Percentiles rank a stretch among this genome's conserved stretches.
phyloP scores from a whole-genome alignment of 2,888 invertebrate genomes.

The Amaurobius ferox region DNA sequence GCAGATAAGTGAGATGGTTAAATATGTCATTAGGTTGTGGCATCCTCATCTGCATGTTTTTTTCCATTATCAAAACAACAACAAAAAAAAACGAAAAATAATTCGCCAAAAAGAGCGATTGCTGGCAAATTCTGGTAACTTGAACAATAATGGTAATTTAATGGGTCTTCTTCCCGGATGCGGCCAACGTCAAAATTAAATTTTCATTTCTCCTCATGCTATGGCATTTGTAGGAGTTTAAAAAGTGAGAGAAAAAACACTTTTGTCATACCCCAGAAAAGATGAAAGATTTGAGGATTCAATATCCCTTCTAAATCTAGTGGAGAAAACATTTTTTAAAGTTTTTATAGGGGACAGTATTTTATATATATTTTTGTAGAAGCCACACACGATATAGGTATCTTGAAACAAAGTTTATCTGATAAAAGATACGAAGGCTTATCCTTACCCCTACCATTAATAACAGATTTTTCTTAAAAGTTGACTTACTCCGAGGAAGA shows the following conservation, averaged over 20 bases:
- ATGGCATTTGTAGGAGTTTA: conserved; percentile 55
- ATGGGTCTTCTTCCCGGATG: conserved; percentile 68
- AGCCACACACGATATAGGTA: neutral
- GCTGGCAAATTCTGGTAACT: conserved; percentile 14
- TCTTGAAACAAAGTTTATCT: conserved; percentile 29
- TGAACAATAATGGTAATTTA: conserved; percentile 67
- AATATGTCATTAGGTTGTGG: too few species aligned
- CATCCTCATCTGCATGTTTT: too few species aligned
- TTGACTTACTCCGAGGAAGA: too few species aligned
- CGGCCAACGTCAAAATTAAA: conserved; percentile 71
- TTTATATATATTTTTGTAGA: conserved; percentile 22
- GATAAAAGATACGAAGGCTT: conserved; percentile 43
- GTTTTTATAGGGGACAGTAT: conserved; percentile 40
- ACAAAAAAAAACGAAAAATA: too few species aligned
- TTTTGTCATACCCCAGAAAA: conserved; percentile 47
- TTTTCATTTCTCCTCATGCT: conserved; percentile 71
- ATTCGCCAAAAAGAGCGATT: conserved; percentile 35
- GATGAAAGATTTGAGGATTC: conserved; percentile 36
- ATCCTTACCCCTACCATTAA: neutral
- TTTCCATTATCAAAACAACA: too few species aligned
- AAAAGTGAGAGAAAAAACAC: conserved; percentile 65
- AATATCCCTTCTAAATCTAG: conserved; percentile 58
- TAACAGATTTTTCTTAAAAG: neutral
- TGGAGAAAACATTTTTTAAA: conserved; percentile 42
- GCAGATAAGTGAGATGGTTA: too few species aligned